Evolutionary conservation across 2,797 vertebrate species (phyloP).

Genomic region (Zenarchopterus dispar): DNA sequence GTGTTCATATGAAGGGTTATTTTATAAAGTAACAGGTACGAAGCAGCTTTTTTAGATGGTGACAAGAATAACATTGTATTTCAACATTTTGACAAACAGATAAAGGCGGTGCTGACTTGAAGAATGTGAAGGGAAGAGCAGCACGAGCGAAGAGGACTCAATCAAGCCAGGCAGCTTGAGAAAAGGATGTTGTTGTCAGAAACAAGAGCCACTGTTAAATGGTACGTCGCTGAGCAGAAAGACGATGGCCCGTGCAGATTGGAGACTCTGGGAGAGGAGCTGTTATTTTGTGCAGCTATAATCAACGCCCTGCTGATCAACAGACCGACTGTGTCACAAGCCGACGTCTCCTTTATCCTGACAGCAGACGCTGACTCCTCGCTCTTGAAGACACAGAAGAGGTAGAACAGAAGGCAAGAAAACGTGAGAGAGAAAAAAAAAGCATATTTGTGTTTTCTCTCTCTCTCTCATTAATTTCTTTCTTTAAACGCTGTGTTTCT

Average conservation of each 20-base stretch:
- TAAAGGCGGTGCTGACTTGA: no score
- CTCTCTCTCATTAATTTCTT: not conserved
- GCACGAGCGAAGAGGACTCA: not conserved
- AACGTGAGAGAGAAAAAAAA: not conserved
- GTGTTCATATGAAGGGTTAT: no score
- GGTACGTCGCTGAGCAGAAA: conserved; percentile 32
- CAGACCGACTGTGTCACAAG: conserved; percentile 47
- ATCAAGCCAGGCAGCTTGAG: no score
- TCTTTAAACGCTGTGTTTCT: not conserved
- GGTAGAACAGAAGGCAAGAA: conserved; percentile 7
- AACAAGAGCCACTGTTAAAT: conserved; percentile 32
- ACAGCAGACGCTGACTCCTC: conserved; percentile 39
- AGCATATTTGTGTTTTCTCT: conserved; percentile 2
- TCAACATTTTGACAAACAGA: no score
- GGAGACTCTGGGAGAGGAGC: conserved; percentile 33
- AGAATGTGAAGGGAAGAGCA: not conserved
- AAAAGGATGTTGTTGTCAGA: conserved; percentile 9
- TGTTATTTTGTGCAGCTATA: conserved; percentile 60
- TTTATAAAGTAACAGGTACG: no score
- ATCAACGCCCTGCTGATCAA: conserved; percentile 53
- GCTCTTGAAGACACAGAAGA: not conserved
- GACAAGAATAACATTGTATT: no score
- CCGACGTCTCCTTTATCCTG: conserved; percentile 38
- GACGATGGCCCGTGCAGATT: conserved; percentile 36
- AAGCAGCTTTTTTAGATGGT: no score